Base-by-base conservation (phyloP, 2,113 vertebrate genomes). In the Mesoclemmys tuberculata region DNA sequence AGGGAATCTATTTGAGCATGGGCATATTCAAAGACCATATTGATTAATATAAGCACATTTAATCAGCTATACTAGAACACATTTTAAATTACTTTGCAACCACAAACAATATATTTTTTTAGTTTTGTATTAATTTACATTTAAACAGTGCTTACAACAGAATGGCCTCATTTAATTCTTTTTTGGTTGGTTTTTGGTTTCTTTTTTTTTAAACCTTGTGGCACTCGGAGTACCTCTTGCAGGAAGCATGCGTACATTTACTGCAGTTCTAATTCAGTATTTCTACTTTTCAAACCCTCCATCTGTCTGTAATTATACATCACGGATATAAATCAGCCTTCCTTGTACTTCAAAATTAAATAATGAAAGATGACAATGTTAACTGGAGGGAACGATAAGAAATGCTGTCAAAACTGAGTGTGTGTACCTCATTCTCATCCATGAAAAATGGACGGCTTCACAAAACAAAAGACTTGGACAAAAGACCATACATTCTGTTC, bases 31-130 rank as follows among this genome's bases (percentile, higher is more conserved):
- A 94, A 97, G 92, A 97, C 86, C 77, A 93, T 96, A 96, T 96
- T 95, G 94, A 96, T 97, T 95, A 97, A 97, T 95, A 93, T 86
- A 96, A 98, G 96, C 86, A 95, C 90, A 92, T 95, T 96, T 97
- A 79, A 92, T 96, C 89, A 93, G 93, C 90, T 94, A 35, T 88
- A 56, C 84, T 91, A 64, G 92, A 97, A 96, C 96, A 90, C 80
- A 84, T 81, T 96, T 96, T 83, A 75, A 52, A 84, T 98, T 94
- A 88, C 58, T 81, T 95, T 94, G 61, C 94, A 93, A 56, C 82
- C 88, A 90, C 85, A 90, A 91, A 56, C 81, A 52, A 64, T 85
- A 68, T 35, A 82, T 52, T 92, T 88, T 88, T 90, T 90, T 94
- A 95, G 82, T 95, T 95, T 79, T 95, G 44, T 90, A 84, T 96